phyloP scores from a whole-genome alignment of 2,113 vertebrate genomes.

The Gorsachius goisagi region DNA sequence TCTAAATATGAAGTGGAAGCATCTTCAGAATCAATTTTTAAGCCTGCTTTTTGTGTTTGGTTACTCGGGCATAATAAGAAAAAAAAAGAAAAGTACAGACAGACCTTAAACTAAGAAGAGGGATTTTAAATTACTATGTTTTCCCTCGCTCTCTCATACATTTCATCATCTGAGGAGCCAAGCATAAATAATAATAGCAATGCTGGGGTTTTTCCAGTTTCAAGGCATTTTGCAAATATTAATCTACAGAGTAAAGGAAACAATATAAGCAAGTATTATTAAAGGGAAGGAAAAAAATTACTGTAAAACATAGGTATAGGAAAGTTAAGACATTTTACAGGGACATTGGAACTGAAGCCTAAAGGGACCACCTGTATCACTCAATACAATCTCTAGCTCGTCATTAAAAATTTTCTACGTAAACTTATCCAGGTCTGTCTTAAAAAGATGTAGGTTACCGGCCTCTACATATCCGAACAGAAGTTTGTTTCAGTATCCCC shows the following conservation, averaged over 20 bases:
- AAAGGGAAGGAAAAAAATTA: not conserved
- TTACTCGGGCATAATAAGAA: slow-evolving; percentile 8
- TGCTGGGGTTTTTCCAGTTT: not conserved
- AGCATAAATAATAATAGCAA: not conserved
- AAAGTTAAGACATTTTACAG: not conserved
- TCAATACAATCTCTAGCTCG: not conserved
- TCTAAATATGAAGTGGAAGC: slow-evolving; percentile 33
- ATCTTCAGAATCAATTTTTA: slow-evolving; percentile 25
- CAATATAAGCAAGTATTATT: not conserved
- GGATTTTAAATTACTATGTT: not conserved
- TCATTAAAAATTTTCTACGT: not conserved
- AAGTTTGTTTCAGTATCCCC: not conserved
- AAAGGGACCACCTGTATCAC: not conserved
- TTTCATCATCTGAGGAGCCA: slow-evolving; percentile 28
- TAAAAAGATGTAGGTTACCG: not conserved
- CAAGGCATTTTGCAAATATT: not conserved
- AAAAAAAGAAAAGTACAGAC: slow-evolving; percentile 26
- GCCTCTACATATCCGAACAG: not conserved
- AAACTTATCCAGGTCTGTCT: not conserved
- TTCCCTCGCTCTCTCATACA: not conserved
- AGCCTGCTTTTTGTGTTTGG: slow-evolving; percentile 1
- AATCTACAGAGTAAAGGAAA: not conserved
- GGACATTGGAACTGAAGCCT: not conserved
- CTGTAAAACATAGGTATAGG: not conserved
- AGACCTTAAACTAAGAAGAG: slow-evolving; percentile 13